Conservation (phyloP, 2,888 invertebrate genomes). For the Heliconius cydno region DNA sequence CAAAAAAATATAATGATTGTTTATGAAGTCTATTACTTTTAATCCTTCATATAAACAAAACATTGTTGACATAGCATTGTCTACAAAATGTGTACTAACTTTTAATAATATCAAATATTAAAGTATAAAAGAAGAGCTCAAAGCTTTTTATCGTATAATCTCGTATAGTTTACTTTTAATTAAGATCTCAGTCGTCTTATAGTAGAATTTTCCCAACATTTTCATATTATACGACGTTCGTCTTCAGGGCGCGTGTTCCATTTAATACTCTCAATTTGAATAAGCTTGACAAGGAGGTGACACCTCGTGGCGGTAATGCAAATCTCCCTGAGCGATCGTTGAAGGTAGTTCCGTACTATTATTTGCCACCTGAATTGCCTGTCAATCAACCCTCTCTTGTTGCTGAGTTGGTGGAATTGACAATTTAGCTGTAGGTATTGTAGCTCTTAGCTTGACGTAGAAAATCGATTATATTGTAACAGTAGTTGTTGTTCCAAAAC, state of each 20-base stretch:
- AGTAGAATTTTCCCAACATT: slow-evolving; percentile 26
- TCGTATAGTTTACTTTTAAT: slow-evolving; percentile 32
- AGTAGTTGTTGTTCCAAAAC: neutral
- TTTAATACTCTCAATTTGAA: slow-evolving; percentile 71
- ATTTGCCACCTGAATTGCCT: slow-evolving; percentile 67
- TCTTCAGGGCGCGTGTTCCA: slow-evolving; percentile 53
- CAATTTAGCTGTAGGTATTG: slow-evolving; percentile 20
- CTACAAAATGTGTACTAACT: neutral
- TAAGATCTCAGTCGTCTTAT: slow-evolving; percentile 24
- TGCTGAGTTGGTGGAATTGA: slow-evolving; percentile 33
- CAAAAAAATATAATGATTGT: too few relatives aligned
- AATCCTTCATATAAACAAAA: neutral
- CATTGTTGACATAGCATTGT: neutral
- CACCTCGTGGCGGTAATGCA: slow-evolving; percentile 54
- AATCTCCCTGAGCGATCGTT: slow-evolving; percentile 63
- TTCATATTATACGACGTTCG: slow-evolving; percentile 35
- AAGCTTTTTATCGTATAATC: neutral
- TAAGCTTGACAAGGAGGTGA: slow-evolving; percentile 62
- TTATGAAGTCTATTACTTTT: neutral
- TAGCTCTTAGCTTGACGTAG: slow-evolving; percentile 1
- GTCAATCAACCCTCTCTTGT: slow-evolving; percentile 62
- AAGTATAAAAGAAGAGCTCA: neutral
- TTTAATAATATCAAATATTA: slow-evolving; percentile 1
- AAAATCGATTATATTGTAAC: neutral
- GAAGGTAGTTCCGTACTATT: slow-evolving; percentile 64